Percentiles rank a stretch among this genome's conserved stretches.
phyloP scores from a whole-genome alignment of 2,888 invertebrate species.

The Tenthredo livida region DNA sequence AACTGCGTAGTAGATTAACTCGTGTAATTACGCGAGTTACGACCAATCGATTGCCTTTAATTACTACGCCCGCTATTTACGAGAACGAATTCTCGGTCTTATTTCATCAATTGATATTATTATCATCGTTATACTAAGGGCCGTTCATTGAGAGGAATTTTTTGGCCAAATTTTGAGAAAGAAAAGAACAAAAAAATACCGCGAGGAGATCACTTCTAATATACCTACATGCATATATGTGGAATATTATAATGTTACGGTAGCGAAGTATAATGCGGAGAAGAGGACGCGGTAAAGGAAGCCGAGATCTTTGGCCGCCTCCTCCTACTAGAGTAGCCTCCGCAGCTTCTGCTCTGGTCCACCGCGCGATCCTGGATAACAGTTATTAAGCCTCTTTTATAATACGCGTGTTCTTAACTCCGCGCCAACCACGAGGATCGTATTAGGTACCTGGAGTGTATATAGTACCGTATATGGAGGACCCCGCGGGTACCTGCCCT shows the following conservation, averaged over 20 bases:
- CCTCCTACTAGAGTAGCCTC: slow-evolving; percentile 43
- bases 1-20: slow-evolving; percentile 75
- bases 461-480: slow-evolving; percentile 20
- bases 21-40: slow-evolving; percentile 76
- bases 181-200: not conserved
- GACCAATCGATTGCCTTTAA: slow-evolving; percentile 65
- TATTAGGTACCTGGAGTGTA: slow-evolving; percentile 4
- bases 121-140: not conserved
- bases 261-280: slow-evolving; percentile 22
- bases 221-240: not conserved
- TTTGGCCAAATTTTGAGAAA: not conserved
- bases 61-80: slow-evolving; percentile 71
- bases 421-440: slow-evolving; percentile 42
- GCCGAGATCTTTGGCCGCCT: slow-evolving; percentile 59
- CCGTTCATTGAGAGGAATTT: not conserved
- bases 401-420: slow-evolving; percentile 72
- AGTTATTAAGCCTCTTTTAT: slow-evolving; percentile 78
- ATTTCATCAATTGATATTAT: not conserved
- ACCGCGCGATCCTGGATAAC: slow-evolving; percentile 76
- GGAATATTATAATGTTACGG: slow-evolving; percentile 10
- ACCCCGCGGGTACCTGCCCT: slow-evolving; percentile 22
- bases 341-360: slow-evolving; percentile 58
- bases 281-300: slow-evolving; percentile 9
- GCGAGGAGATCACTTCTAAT: not conserved
- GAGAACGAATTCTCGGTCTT: not conserved